A percentile compares a stretch with the other conserved stretches of the same genome.
phyloP scores from a whole-genome alignment of 2,113 vertebrate species.

The Octodon degus region DNA sequence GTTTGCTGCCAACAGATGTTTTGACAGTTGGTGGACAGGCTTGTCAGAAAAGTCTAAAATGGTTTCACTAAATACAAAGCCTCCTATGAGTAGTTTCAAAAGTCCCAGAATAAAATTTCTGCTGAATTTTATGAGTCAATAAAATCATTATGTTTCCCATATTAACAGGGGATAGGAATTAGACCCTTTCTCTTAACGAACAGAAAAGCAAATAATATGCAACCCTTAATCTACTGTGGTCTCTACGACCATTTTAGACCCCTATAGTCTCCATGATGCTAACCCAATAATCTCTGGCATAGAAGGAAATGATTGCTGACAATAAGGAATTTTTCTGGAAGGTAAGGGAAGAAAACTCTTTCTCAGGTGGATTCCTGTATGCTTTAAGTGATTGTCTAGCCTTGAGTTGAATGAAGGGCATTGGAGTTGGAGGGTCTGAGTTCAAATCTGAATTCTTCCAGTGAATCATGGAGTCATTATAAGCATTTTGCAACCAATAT shows the following conservation, averaged over 20 bases:
- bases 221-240: not conserved
- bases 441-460: not conserved
- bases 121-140: not conserved
- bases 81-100: not conserved
- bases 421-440: not conserved
- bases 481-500: not conserved
- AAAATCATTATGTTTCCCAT: not conserved
- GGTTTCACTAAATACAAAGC: not conserved
- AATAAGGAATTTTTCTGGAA: not conserved
- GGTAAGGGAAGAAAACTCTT: not conserved
- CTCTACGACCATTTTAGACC: not conserved
- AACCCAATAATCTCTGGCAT: not conserved
- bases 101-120: not conserved
- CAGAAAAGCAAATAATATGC: not conserved
- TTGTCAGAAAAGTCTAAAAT: not conserved
- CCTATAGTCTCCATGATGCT: not conserved
- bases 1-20: not conserved
- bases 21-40: not conserved
- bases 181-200: not conserved
- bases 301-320: not conserved
- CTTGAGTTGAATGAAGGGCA: not conserved
- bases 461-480: not conserved
- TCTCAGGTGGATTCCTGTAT: not conserved
- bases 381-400: not conserved
- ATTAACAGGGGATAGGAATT: not conserved